phyloP scores from a whole-genome alignment of 2,888 invertebrate species.

The Drosophila monieri region DNA sequence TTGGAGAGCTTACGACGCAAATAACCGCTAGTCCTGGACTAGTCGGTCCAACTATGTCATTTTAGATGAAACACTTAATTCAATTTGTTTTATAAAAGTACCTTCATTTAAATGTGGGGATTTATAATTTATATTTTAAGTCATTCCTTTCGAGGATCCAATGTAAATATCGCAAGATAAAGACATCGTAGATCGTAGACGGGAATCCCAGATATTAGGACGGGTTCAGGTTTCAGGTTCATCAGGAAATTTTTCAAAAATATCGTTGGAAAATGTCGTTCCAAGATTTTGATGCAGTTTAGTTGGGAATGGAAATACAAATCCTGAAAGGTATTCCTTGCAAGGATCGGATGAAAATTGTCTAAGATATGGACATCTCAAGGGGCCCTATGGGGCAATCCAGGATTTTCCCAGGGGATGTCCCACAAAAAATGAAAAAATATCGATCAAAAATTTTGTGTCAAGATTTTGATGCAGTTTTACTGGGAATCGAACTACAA shows the following conservation, averaged over 20 bases:
- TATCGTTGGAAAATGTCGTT: too few species aligned
- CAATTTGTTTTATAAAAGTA: not conserved
- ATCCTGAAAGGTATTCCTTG: too few species aligned
- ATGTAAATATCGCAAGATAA: not conserved
- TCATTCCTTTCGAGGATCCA: not conserved
- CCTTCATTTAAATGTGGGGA: not conserved
- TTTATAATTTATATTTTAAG: not conserved
- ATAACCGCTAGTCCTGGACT: not conserved
- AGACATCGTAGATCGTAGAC: not conserved
- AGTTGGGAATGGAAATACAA: too few species aligned
- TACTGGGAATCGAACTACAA: not conserved
- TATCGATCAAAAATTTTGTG: not conserved
- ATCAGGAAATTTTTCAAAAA: too few species aligned
- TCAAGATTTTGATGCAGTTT: not conserved
- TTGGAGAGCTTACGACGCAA: conserved; percentile 1
- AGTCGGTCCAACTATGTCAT: not conserved
- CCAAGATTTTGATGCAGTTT: too few species aligned
- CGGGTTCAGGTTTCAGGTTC: too few species aligned
- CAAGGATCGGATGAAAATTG: too few species aligned
- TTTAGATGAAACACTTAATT: not conserved
- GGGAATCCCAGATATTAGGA: too few species aligned
- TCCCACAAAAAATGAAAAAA: not conserved
- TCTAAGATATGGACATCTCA: not conserved
- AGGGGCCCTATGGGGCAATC: not conserved
- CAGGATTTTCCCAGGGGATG: not conserved